Conservation (phyloP, 1,140 invertebrate genomes). For the Drosophila neocordata region DNA sequence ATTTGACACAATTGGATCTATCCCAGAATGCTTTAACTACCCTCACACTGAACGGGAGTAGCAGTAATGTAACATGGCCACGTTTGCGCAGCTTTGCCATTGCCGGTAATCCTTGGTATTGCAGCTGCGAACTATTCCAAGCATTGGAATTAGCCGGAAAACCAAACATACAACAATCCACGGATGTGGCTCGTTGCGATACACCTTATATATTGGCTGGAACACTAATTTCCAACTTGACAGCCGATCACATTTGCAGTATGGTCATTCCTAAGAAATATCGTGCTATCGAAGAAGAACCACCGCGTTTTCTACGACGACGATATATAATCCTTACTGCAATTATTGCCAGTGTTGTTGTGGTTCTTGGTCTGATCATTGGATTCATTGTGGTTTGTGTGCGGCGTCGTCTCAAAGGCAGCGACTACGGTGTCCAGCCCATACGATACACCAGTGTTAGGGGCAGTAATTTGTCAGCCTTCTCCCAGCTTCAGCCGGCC, state of each 20-base stretch:
- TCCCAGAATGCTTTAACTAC: constrained; percentile 84
- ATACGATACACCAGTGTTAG: constrained; percentile 80
- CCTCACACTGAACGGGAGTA: constrained; percentile 56
- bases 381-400: constrained; percentile 74
- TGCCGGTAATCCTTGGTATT: constrained; percentile 85
- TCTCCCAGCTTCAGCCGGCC: constrained; percentile 61
- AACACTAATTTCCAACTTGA: constrained; percentile 59
- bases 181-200: constrained; percentile 60
- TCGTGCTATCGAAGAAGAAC: constrained; percentile 65
- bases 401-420: constrained; percentile 71
- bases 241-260: constrained; percentile 60
- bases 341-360: constrained; percentile 70
- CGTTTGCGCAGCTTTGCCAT: constrained; percentile 83
- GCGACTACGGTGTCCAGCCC: constrained; percentile 75
- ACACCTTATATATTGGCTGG: constrained; percentile 70
- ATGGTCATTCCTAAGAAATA: constrained; percentile 74
- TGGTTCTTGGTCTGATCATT: constrained; percentile 72
- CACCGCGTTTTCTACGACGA: constrained; percentile 73
- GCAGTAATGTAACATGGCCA: constrained; percentile 47
- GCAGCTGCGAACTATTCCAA: constrained; percentile 83
- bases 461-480: constrained; percentile 75
- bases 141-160: constrained; percentile 52
- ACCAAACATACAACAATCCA: constrained; percentile 29
- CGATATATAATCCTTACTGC: constrained; percentile 74
- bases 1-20: constrained; percentile 70